These are phyloP conservation scores for Meles meles DNA, from an alignment of 2,113 vertebrate genomes.

Conservation along the genomic window DNA sequence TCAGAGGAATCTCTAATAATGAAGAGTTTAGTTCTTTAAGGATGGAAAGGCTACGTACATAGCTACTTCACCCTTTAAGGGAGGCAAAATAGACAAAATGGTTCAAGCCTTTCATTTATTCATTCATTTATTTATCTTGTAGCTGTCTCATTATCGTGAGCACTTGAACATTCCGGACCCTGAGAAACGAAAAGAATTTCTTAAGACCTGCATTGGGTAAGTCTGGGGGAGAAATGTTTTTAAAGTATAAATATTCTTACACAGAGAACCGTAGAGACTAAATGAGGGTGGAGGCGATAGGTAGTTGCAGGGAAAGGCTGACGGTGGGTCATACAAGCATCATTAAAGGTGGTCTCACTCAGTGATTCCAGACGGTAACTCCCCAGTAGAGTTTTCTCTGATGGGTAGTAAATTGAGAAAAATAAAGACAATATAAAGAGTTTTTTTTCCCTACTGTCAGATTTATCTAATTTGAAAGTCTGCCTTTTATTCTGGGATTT, in stretches of 20 bases:
- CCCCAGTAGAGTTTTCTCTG: neutral
- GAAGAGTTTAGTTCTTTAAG: neutral
- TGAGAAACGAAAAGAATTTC: conserved; percentile 91
- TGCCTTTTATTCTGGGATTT: neutral
- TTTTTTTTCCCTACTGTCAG: neutral
- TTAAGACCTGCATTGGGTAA: conserved; percentile 94
- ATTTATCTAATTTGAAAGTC: conserved; percentile 6
- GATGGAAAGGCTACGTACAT: neutral
- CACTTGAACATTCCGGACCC: conserved; percentile 91
- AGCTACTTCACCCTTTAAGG: neutral
- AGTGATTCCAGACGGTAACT: neutral
- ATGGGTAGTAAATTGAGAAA: neutral
- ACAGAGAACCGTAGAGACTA: neutral
- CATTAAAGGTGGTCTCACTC: neutral
- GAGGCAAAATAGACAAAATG: neutral
- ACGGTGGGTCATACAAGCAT: neutral
- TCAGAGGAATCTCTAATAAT: neutral
- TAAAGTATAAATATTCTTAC: neutral
- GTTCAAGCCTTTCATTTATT: conserved; percentile 27
- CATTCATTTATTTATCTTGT: neutral
- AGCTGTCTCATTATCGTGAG: conserved; percentile 94
- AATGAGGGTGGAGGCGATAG: neutral
- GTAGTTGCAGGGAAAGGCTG: neutral
- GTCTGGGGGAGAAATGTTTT: conserved; percentile 13
- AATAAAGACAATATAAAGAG: neutral